Percentiles rank a stretch among this genome's conserved stretches.
These are phyloP conservation scores for Hypocryptadius cinnamomeus DNA, from an alignment of 2,113 vertebrate species.

Conservation along the genomic window DNA sequence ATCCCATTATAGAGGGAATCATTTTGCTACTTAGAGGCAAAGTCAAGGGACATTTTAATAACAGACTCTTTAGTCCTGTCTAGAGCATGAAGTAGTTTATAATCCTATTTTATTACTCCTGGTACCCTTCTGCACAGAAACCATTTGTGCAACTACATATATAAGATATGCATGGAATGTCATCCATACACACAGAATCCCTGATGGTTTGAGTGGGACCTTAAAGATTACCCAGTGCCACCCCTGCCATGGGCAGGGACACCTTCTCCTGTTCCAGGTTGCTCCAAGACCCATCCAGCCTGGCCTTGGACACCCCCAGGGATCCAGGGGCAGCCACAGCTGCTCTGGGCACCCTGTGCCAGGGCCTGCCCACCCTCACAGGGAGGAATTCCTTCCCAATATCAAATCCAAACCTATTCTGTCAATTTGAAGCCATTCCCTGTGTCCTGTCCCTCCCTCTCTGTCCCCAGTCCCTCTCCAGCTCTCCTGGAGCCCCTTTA, in stretches of 20 bases:
- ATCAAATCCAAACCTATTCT: rapidly evolving
- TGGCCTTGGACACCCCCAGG: not conserved
- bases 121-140: not conserved
- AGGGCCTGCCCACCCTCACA: rapidly evolving
- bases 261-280: rapidly evolving
- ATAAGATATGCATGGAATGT: not conserved
- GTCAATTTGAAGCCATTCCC: not conserved
- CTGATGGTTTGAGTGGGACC: not conserved
- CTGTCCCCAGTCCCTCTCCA: not conserved
- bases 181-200: not conserved
- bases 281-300: rapidly evolving
- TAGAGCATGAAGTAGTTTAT: not conserved
- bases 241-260: not conserved
- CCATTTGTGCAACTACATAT: no score
- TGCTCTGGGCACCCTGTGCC: not conserved
- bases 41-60: not conserved
- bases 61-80: not conserved
- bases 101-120: not conserved
- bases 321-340: not conserved
- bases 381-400: rapidly evolving
- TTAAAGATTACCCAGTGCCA: not conserved
- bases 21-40: not conserved
- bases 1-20: not conserved
- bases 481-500: not conserved
- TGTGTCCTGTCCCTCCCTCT: not conserved